Base-by-base conservation (phyloP, 2,888 invertebrate genomes). In the Drosophila kokeensis region DNA sequence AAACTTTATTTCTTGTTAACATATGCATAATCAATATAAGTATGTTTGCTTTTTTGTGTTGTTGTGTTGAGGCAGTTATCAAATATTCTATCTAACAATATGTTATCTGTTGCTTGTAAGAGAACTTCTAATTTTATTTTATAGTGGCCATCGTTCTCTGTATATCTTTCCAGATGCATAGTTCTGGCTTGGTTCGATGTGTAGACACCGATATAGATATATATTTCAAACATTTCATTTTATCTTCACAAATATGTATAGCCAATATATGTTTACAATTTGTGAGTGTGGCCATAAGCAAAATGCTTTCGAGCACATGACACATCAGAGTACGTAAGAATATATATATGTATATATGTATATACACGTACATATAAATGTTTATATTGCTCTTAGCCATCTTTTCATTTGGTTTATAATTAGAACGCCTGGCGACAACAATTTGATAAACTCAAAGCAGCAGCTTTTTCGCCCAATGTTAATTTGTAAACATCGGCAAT, bases 401-500 rank as follows among this genome's bases (percentile, higher is more conserved):
- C 48, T 52, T 60, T 62, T 52, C 48, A 40, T 48, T 67, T 53
- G 53, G 42, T 65, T 34, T 83, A 76, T 70, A 82, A 87, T 84
- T 82, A 82, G 54, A 70, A 18, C 57, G 42, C 61, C 24, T 73
- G 79, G 82, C 79, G 82, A 79, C 82, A 78, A 63, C n/a, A 40
- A 40, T 64, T 45, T 68, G 68, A 69, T 81, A 65, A 61, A 69
- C 57, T 58, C 29, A 10, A 24, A 54, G 24, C 55, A 64, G 36
- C 60, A 68, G 73, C 52, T 67, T 71, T 58, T 32, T n/a, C 11
- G 36, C 21, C 24, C 50, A 76, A 62, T 65, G 64, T 68, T 69
- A 66, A 82, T 70, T 73, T 87, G 67, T 70, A 85, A 89, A 87
- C 86, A 82, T 72, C 58, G 68, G 70, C 82, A 76, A 78, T 82